A percentile compares a stretch with the other conserved stretches of the same genome.
Conservation (phyloP, 2,888 invertebrate genomes). For the Chymomyza amoena region DNA sequence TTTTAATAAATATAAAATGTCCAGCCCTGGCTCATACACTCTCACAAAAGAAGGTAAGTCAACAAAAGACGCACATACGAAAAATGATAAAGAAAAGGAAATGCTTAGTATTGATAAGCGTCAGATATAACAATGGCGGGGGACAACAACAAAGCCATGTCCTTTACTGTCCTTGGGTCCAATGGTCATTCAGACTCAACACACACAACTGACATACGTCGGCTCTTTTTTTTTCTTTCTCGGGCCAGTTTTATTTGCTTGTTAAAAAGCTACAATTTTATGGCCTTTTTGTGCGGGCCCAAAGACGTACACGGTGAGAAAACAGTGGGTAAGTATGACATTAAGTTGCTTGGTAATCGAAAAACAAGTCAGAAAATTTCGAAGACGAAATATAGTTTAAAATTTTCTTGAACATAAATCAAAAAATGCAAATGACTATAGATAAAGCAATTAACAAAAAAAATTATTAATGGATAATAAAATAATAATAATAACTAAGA, state of each 20-base stretch:
- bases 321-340: no score
- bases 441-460: no score
- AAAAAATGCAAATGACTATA: no score
- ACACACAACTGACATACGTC: slow-evolving; percentile 13
- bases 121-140: slow-evolving; percentile 5
- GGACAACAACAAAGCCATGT: slow-evolving; percentile 4
- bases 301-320: slow-evolving; percentile 9
- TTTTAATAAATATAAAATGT: slow-evolving; percentile 73
- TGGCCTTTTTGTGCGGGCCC: slow-evolving; percentile 47
- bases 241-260: slow-evolving; percentile 60
- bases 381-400: no score
- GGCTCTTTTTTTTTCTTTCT: slow-evolving; percentile 36
- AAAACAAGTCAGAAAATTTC: no score
- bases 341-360: no score
- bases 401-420: no score
- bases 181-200: slow-evolving; percentile 37
- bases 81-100: slow-evolving; percentile 23
- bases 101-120: slow-evolving; percentile 59
- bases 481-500: no score
- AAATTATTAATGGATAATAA: no score
- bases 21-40: slow-evolving; percentile 19
- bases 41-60: slow-evolving; percentile 50
- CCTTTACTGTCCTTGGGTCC: background rate
- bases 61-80: slow-evolving; percentile 19
- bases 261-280: slow-evolving; percentile 73